A percentile compares a stretch with the other conserved stretches of the same genome.
Evolutionary conservation across 2,888 invertebrate species (phyloP).

Genomic region (Synergus japonicus): DNA sequence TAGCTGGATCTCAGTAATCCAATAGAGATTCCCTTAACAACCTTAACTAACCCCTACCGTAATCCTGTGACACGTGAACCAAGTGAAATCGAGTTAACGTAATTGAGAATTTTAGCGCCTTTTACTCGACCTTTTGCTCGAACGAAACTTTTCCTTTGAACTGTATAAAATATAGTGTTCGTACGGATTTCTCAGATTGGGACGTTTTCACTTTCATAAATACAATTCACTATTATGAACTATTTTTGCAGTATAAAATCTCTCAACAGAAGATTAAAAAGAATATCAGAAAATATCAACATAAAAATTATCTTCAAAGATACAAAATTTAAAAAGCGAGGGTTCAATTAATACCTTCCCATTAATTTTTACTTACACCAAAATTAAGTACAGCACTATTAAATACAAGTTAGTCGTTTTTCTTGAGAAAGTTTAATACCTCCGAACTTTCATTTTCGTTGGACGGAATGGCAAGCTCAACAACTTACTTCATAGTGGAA

Average conservation of each 20-base stretch:
- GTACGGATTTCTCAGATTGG: background rate
- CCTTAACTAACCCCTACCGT: constrained; percentile 71
- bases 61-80: constrained; percentile 65
- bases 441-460: constrained; percentile 50
- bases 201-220: background rate
- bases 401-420: constrained; percentile 24
- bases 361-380: too few relatives aligned
- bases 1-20: constrained; percentile 60
- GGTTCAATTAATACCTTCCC: too few relatives aligned
- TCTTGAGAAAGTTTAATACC: constrained; percentile 1
- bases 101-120: constrained; percentile 72
- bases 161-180: background rate
- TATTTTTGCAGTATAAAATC: too few relatives aligned
- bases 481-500: constrained; percentile 52
- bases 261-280: too few relatives aligned
- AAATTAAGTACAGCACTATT: background rate
- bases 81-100: constrained; percentile 72
- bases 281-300: too few relatives aligned
- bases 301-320: too few relatives aligned
- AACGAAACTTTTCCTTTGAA: constrained; percentile 25
- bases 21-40: constrained; percentile 73
- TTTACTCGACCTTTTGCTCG: constrained; percentile 58
- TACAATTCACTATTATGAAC: background rate
- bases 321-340: too few relatives aligned
- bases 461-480: constrained; percentile 48